Percentiles rank a stretch among this genome's conserved stretches.
Conservation (phyloP, 1,140 invertebrate genomes). For the Delia radicum region DNA sequence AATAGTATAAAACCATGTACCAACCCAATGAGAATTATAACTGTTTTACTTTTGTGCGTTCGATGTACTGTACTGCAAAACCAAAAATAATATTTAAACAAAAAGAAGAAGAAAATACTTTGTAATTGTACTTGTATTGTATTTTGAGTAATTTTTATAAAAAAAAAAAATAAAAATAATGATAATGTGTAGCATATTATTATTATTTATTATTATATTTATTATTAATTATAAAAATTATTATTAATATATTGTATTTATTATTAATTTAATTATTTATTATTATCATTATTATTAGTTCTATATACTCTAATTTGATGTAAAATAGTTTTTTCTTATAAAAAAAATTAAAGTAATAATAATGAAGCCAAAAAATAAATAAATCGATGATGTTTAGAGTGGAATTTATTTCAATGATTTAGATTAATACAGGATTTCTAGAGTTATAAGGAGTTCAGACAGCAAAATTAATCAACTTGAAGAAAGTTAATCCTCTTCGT, state of each 20-base stretch:
- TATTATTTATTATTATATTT: constrained; percentile 26
- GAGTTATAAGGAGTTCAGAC: too few relatives aligned
- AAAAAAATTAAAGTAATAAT: constrained; percentile 1
- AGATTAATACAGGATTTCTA: too few relatives aligned
- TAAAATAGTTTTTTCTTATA: constrained; percentile 31
- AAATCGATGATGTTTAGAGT: background rate
- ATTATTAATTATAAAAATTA: constrained; percentile 25
- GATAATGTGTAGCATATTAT: constrained; percentile 24
- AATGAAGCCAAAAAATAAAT: background rate
- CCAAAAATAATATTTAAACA: background rate
- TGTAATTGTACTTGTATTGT: constrained; percentile 19
- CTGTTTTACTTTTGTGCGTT: constrained; percentile 19
- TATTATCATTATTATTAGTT: constrained; percentile 14
- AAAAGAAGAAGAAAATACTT: constrained; percentile 3
- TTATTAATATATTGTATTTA: constrained; percentile 28
- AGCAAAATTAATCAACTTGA: too few relatives aligned
- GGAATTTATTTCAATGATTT: background rate
- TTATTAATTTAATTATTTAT: constrained; percentile 23
- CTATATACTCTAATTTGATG: constrained; percentile 28
- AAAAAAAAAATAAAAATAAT: background rate
- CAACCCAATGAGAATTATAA: constrained; percentile 16
- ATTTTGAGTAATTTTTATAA: constrained; percentile 17
- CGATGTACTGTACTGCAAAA: constrained; percentile 17
- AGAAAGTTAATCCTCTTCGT: too few relatives aligned
- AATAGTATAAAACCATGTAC: background rate